Percentiles rank a stretch among this genome's conserved stretches.
These are phyloP conservation scores for Nylanderia fulva DNA, from an alignment of 1,140 invertebrate species.

Conservation along the genomic window DNA sequence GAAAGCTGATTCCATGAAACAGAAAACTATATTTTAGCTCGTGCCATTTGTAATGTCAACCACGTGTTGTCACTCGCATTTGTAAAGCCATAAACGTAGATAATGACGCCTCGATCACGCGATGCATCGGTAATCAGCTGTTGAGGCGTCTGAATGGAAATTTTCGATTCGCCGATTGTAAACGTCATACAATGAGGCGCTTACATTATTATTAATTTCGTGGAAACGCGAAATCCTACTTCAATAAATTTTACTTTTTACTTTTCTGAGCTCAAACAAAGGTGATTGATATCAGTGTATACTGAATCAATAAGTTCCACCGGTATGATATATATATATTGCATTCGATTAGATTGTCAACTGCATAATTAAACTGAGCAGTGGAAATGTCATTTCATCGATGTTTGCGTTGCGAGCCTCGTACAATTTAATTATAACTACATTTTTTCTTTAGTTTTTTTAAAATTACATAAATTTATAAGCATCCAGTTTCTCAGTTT, in stretches of 20 bases:
- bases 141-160: slow-evolving; percentile 49
- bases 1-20: slow-evolving; percentile 24
- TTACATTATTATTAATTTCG: slow-evolving; percentile 29
- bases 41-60: background rate
- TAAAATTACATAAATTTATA: too few species aligned
- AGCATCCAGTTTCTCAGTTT: background rate
- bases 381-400: background rate
- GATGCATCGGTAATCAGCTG: slow-evolving; percentile 43
- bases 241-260: background rate
- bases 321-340: background rate
- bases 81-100: slow-evolving; percentile 22
- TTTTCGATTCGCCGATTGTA: slow-evolving; percentile 39
- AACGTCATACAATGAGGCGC: background rate
- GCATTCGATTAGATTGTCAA: slow-evolving; percentile 4
- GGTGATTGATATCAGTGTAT: background rate
- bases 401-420: background rate
- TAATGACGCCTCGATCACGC: slow-evolving; percentile 8
- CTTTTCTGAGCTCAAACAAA: background rate
- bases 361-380: background rate
- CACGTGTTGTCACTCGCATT: slow-evolving; percentile 20
- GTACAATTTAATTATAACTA: too few species aligned
- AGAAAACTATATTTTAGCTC: slow-evolving; percentile 25
- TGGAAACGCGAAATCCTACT: background rate
- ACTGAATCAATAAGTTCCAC: background rate
- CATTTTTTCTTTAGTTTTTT: too few species aligned